A percentile compares a stretch with the other conserved stretches of the same genome.
Evolutionary conservation across 2,797 vertebrate species (phyloP).

Genomic region (Sebastes matsubarae): DNA sequence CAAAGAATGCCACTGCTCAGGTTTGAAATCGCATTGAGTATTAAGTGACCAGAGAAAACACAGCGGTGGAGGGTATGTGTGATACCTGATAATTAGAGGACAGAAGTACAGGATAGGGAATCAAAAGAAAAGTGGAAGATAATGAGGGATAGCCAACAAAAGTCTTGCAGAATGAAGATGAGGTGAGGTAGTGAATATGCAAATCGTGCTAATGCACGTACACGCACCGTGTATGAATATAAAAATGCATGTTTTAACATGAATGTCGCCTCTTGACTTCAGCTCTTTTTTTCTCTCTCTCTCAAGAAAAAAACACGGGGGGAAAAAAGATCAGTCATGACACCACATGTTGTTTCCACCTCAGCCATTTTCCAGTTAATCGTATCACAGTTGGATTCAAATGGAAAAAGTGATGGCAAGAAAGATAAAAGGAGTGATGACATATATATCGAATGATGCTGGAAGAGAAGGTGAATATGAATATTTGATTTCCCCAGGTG

Average conservation of each 20-base stretch:
- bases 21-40: slow-evolving; percentile 44
- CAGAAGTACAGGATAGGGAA: not conserved
- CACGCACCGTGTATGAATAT: slow-evolving; percentile 27
- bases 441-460: slow-evolving; percentile 28
- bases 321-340: slow-evolving; percentile 49
- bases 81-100: not conserved
- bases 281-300: slow-evolving; percentile 24
- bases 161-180: not conserved
- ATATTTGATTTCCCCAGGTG: slow-evolving; percentile 42
- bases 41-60: slow-evolving; percentile 59
- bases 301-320: not conserved
- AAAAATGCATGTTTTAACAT: slow-evolving; percentile 58
- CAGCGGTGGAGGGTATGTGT: not conserved
- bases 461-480: slow-evolving; percentile 25
- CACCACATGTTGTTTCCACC: slow-evolving; percentile 68
- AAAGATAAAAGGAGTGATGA: slow-evolving; percentile 41
- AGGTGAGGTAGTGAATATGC: not conserved
- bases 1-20: slow-evolving; percentile 63
- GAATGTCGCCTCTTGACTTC: slow-evolving; percentile 29
- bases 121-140: not conserved
- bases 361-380: slow-evolving; percentile 36
- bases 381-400: slow-evolving; percentile 18
- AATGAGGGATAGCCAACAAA: not conserved
- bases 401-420: slow-evolving; percentile 29
- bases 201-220: not conserved